Conservation (phyloP, 1,140 invertebrate species). For the Amphibalanus amphitrite region DNA sequence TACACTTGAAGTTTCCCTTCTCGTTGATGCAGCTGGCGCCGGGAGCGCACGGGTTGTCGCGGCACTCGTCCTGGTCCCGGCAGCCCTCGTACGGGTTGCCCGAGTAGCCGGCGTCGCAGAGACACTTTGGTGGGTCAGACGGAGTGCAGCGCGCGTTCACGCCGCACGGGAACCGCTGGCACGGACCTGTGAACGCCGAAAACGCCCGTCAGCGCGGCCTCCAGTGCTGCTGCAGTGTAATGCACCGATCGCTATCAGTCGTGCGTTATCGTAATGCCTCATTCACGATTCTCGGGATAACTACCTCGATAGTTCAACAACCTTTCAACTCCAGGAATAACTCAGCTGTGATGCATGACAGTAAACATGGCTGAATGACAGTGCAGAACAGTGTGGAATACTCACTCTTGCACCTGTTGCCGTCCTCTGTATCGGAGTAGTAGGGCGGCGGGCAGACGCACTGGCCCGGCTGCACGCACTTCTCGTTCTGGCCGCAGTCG, state of each 20-base stretch:
- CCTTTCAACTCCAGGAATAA: too few relatives aligned
- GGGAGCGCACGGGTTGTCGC: constrained; percentile 56
- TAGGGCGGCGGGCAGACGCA: constrained; percentile 76
- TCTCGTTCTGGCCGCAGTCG: constrained; percentile 69
- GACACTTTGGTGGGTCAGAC: constrained; percentile 68
- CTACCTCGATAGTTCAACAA: too few relatives aligned
- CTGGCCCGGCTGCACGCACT: constrained; percentile 74
- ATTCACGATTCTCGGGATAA: too few relatives aligned
- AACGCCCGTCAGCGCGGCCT: neutral
- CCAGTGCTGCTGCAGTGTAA: too few relatives aligned
- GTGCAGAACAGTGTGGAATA: constrained; percentile 19
- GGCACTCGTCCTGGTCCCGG: constrained; percentile 63
- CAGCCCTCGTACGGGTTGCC: constrained; percentile 66
- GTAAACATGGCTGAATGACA: neutral
- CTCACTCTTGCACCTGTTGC: constrained; percentile 60
- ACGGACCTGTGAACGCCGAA: constrained; percentile 32
- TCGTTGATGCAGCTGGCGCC: constrained; percentile 71
- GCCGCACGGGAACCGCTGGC: constrained; percentile 70
- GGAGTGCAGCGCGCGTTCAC: constrained; percentile 83
- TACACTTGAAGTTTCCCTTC: constrained; percentile 46
- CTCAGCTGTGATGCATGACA: too few relatives aligned
- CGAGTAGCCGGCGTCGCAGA: constrained; percentile 65
- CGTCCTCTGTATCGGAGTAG: constrained; percentile 57
- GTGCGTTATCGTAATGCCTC: too few relatives aligned
- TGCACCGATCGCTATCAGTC: too few relatives aligned